Evolutionary conservation across 2,113 vertebrate species (phyloP).

Genomic region (Cacatua alba): DNA sequence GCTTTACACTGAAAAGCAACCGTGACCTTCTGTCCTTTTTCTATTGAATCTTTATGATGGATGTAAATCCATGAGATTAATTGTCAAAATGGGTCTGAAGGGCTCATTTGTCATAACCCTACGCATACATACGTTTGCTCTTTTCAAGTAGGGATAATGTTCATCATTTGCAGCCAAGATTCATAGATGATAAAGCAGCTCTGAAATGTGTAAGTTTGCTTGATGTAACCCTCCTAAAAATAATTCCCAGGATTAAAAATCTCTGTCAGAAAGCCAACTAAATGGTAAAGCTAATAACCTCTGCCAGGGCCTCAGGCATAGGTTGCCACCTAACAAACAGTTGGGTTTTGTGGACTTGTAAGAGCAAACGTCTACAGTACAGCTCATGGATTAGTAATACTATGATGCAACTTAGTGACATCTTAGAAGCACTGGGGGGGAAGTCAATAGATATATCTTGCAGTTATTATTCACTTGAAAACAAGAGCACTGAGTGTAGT

Average conservation of each 20-base stretch:
- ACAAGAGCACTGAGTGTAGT: not conserved
- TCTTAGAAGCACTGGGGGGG: not conserved
- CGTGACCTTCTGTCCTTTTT: not conserved
- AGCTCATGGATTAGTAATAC: not conserved
- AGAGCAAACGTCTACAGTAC: not conserved
- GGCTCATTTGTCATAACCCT: not conserved
- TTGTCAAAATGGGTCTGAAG: not conserved
- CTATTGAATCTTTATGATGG: not conserved
- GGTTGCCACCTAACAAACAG: not conserved
- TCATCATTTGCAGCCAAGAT: not conserved
- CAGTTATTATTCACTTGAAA: not conserved
- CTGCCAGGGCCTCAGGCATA: not conserved
- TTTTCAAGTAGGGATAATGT: not conserved
- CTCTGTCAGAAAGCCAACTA: not conserved
- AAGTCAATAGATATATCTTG: not conserved
- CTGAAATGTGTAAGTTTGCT: not conserved
- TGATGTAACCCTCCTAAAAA: constrained; percentile 15
- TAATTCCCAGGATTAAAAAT: not conserved
- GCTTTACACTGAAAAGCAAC: not conserved
- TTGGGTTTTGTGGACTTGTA: not conserved
- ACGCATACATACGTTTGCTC: not conserved
- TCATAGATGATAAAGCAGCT: not conserved
- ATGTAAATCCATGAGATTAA: not conserved
- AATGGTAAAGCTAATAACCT: not conserved
- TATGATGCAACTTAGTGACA: not conserved